Base-by-base conservation (phyloP, 1,140 invertebrate species). In the Hermatobates lingyangjiaoensis region DNA sequence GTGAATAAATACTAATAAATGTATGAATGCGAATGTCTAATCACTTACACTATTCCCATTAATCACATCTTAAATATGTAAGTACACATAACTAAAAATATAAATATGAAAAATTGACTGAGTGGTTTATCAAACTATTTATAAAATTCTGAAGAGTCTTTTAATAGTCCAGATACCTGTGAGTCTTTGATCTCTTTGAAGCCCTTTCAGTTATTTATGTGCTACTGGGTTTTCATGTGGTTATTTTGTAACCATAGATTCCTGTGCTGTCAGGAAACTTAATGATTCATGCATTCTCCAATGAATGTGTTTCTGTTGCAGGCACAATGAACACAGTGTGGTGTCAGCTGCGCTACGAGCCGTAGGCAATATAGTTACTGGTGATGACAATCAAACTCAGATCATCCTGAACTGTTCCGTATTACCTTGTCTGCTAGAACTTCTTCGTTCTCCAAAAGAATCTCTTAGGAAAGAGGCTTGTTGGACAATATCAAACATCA, bases 401-500 rank as follows among this genome's bases (percentile, higher is more conserved):
- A 80, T 93, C 21, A 80, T 93, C 50, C 69, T 95, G 2, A 91
- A 94, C 70, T 93, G 88, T 66, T 80, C 79, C 52, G 92, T 88
- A 27, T 70, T 98, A 53, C 82, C 83, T 0, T 90, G 81, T 64
- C 71, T 98, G 40, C 72, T 83, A 50, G 79, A 86, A 62, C 70
- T 97, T 26, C 71, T 98, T 42, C 74, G 73, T 42, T 82, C 81
- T 7, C 62, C 72, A 30, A 86, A 86, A 60, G 93, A 97, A 68
- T 77, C 80, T 24, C 81, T 96, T 44, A 75, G 85, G 48, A 98
- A 98, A 72, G 94, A 98, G 69, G 89, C 92, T 4, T 96, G 91
- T 64, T 98, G 94, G 93, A 95, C 93, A 40, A 83, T 98, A 56
- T 96, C 91, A 34, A 98, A 98, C 69, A 95, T 98, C 48, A 95